phyloP scores from a whole-genome alignment of 2,888 invertebrate genomes.

The Trissolcus japonicus region DNA sequence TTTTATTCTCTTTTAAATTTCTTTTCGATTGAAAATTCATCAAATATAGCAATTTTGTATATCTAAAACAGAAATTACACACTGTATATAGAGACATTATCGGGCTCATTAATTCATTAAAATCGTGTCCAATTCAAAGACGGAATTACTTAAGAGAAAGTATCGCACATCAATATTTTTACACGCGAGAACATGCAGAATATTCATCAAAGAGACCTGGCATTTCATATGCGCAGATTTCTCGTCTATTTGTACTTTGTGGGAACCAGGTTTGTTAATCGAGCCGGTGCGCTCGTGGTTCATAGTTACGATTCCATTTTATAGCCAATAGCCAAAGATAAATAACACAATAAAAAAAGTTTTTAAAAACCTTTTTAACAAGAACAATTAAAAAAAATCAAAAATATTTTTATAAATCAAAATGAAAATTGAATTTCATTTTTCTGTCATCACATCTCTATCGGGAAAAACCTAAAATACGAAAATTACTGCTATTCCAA shows the following conservation, averaged over 20 bases:
- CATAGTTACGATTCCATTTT: too few relatives aligned
- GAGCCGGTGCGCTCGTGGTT: not conserved
- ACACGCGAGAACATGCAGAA: conserved; percentile 17
- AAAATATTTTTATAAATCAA: too few relatives aligned
- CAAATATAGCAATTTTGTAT: too few relatives aligned
- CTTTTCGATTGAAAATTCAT: too few relatives aligned
- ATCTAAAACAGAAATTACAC: too few relatives aligned
- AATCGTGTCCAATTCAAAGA: conserved; percentile 12
- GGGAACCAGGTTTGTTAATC: conserved; percentile 20
- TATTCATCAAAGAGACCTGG: conserved; percentile 35
- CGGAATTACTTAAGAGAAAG: conserved; percentile 34
- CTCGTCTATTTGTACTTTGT: conserved; percentile 16
- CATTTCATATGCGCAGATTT: conserved; percentile 30
- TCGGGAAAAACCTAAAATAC: too few relatives aligned
- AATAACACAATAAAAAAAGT: too few relatives aligned
- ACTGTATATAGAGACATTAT: too few relatives aligned
- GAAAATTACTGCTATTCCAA: not conserved
- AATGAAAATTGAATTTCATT: not conserved
- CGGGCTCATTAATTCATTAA: conserved; percentile 5
- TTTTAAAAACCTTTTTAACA: too few relatives aligned
- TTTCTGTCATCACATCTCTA: not conserved
- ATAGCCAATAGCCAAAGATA: too few relatives aligned
- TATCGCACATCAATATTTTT: conserved; percentile 16
- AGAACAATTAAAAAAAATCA: too few relatives aligned
- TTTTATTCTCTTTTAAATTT: too few relatives aligned